A percentile compares a stretch with the other conserved stretches of the same genome.
phyloP scores from a whole-genome alignment of 2,797 vertebrate species.

The Trachurus trachurus region DNA sequence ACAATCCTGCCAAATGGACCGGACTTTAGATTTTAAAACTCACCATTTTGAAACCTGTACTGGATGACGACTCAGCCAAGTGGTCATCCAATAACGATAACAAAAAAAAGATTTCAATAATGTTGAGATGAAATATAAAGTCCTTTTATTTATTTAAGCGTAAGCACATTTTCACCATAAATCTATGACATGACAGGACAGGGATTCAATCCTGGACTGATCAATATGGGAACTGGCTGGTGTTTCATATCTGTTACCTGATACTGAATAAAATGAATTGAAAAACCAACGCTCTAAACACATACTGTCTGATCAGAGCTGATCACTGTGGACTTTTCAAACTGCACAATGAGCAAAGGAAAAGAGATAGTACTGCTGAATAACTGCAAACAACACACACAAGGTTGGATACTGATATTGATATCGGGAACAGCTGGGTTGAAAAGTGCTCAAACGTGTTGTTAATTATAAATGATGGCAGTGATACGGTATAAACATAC shows the following conservation, averaged over 20 bases:
- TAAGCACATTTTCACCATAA: conserved; percentile 3
- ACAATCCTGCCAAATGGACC: background rate
- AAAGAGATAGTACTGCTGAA: background rate
- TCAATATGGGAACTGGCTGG: conserved; percentile 27
- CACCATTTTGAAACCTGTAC: conserved; percentile 20
- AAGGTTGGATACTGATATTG: background rate
- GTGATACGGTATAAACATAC: background rate
- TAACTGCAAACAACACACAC: background rate
- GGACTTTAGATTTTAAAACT: conserved; percentile 29
- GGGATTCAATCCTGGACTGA: conserved; percentile 26
- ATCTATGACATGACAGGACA: background rate
- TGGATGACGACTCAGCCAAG: conserved; percentile 72
- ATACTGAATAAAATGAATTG: conserved; percentile 43
- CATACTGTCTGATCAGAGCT: background rate
- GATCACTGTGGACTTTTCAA: background rate
- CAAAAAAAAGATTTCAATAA: background rate
- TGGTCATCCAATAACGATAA: conserved; percentile 38
- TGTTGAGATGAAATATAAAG: conserved; percentile 31
- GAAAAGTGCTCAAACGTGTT: background rate
- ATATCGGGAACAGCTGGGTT: background rate
- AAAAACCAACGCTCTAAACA: conserved; percentile 3
- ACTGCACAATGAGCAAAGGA: background rate
- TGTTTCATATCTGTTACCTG: conserved; percentile 7
- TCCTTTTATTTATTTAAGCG: background rate
- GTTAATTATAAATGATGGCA: conserved; percentile 11